Conservation (phyloP, 1,140 invertebrate species). For the Heliothis virescens region DNA sequence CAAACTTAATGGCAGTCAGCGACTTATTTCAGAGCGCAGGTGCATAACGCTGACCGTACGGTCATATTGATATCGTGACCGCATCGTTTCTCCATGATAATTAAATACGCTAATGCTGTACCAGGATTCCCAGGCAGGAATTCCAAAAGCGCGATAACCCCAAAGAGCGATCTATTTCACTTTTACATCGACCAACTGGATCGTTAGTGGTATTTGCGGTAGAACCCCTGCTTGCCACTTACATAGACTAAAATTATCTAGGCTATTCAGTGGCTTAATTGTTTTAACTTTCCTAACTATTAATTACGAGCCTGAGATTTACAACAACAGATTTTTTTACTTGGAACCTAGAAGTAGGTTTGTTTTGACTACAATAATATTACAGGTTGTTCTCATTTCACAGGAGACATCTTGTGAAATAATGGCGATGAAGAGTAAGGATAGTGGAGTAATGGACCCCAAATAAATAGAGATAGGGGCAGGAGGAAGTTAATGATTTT, state of each 20-base stretch:
- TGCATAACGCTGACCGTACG: no score
- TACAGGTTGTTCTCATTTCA: no score
- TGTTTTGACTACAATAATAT: no score
- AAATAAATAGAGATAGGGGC: no score
- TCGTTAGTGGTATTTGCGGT: constrained; percentile 31
- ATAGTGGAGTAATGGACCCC: no score
- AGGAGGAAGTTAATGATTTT: no score
- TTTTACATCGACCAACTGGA: constrained; percentile 21
- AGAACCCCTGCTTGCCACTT: background rate
- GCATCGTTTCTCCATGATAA: background rate
- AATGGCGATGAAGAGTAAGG: no score
- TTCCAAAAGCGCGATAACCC: background rate
- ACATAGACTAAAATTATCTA: background rate
- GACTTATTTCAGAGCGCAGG: no score
- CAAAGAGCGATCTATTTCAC: constrained; percentile 21
- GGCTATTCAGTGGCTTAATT: background rate
- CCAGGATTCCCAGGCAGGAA: constrained; percentile 8
- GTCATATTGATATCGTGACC: no score
- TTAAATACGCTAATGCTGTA: background rate
- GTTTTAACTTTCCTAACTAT: background rate
- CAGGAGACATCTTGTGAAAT: no score
- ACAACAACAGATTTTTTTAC: background rate
- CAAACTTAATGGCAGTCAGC: no score
- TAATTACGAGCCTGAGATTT: no score
- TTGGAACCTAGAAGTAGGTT: background rate